A percentile compares a stretch with the other conserved stretches of the same genome.
phyloP scores from a whole-genome alignment of 2,888 invertebrate genomes.

The Onchidella celtica region DNA sequence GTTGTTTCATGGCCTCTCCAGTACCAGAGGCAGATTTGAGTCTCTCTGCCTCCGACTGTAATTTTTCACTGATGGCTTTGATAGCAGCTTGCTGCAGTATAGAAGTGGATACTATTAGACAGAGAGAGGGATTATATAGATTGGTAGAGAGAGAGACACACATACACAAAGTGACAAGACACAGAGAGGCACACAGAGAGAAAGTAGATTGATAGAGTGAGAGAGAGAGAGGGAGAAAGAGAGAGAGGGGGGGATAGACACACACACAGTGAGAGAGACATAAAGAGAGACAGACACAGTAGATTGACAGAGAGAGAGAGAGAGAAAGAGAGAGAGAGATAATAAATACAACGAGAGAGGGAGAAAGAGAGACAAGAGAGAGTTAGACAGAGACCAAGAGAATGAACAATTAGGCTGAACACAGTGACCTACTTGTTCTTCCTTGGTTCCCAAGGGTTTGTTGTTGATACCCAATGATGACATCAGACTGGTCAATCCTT shows the following conservation, averaged over 20 bases:
- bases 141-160: too few species aligned
- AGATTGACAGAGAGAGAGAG: too few species aligned
- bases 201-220: background rate
- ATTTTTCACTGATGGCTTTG: constrained; percentile 29
- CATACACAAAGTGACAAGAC: too few species aligned
- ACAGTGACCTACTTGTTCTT: constrained; percentile 58
- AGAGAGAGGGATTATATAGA: background rate
- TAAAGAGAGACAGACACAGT: too few species aligned
- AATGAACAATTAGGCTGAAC: background rate
- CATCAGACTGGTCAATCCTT: constrained; percentile 43
- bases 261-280: background rate
- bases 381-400: background rate
- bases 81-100: constrained; percentile 35
- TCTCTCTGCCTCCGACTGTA: background rate
- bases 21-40: background rate
- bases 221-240: background rate
- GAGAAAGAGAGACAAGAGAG: too few species aligned
- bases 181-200: background rate
- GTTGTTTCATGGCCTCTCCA: background rate
- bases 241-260: background rate
- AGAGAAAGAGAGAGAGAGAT: background rate
- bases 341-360: too few species aligned
- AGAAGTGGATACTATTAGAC: background rate
- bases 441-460: constrained; percentile 54
- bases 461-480: constrained; percentile 35